Percentiles rank a stretch among this genome's conserved stretches.
These are phyloP conservation scores for Temnothorax nylanderi DNA, from an alignment of 1,140 invertebrate species.

Conservation along the genomic window DNA sequence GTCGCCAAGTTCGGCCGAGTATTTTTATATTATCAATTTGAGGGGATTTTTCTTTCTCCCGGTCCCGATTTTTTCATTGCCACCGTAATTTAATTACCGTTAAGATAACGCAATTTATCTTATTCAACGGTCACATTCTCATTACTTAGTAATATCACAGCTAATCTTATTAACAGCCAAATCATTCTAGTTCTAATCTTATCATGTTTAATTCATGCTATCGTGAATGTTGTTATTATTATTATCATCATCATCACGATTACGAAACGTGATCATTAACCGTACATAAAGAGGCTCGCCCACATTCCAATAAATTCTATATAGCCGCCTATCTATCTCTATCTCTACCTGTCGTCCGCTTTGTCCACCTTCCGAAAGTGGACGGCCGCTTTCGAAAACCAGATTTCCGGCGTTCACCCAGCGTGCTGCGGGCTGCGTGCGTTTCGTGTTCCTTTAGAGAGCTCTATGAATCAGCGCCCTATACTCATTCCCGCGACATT, in stretches of 20 bases:
- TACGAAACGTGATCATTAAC: conserved; percentile 23
- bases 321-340: neutral
- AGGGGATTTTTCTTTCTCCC: neutral
- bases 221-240: conserved; percentile 19
- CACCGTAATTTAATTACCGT: conserved; percentile 31
- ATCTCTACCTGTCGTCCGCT: neutral
- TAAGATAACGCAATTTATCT: conserved; percentile 10
- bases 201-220: conserved; percentile 15
- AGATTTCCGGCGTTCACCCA: conserved; percentile 22
- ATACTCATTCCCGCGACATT: conserved; percentile 45
- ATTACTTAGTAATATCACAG: neutral
- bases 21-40: conserved; percentile 21
- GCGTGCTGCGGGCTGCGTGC: neutral
- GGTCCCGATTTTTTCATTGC: neutral
- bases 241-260: conserved; percentile 1
- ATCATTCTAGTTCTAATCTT: neutral
- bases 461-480: conserved; percentile 43
- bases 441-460: conserved; percentile 35
- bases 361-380: conserved; percentile 3
- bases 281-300: neutral
- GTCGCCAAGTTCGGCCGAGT: neutral
- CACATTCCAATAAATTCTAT: conserved; percentile 29
- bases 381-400: conserved; percentile 41
- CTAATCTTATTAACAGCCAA: conserved; percentile 9
- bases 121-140: neutral